Conservation (phyloP, 2,113 vertebrate species). For the Ctenomys sociabilis region DNA sequence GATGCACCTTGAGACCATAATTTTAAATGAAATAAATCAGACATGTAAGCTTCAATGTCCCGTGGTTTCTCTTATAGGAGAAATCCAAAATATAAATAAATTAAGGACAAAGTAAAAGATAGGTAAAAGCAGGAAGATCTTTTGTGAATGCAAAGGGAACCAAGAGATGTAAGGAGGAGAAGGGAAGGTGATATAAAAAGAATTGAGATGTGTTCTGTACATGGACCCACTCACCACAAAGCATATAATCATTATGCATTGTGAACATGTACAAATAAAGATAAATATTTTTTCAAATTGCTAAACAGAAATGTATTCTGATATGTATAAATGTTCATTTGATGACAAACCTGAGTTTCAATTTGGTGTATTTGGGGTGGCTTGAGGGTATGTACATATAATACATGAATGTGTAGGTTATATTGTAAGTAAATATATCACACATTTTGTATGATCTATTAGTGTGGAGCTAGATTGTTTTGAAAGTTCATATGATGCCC, state of each 20-base stretch:
- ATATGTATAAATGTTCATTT: slow-evolving; percentile 41
- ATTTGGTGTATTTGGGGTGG: not conserved
- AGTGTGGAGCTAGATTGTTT: slow-evolving; percentile 30
- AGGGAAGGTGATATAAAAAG: not conserved
- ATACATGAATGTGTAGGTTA: slow-evolving; percentile 8
- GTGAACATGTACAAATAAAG: not conserved
- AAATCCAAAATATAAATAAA: not conserved
- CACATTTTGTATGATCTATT: slow-evolving; percentile 7
- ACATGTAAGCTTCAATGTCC: not conserved
- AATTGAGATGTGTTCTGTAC: not conserved
- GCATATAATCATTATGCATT: not conserved
- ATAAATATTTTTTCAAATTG: not conserved
- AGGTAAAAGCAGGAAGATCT: not conserved
- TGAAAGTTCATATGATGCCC: slow-evolving; percentile 7
- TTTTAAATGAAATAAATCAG: not conserved
- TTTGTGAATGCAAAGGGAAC: not conserved
- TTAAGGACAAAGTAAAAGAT: not conserved
- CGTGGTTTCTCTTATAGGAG: not conserved
- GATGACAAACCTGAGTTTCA: not conserved
- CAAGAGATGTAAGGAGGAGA: not conserved
- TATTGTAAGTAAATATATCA: slow-evolving; percentile 51
- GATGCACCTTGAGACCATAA: not conserved
- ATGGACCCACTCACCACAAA: not conserved
- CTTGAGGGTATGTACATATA: slow-evolving; percentile 20
- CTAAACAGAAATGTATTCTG: slow-evolving; percentile 33